Conservation (phyloP, 2,113 vertebrate species). For the Diphyllodes magnificus region DNA sequence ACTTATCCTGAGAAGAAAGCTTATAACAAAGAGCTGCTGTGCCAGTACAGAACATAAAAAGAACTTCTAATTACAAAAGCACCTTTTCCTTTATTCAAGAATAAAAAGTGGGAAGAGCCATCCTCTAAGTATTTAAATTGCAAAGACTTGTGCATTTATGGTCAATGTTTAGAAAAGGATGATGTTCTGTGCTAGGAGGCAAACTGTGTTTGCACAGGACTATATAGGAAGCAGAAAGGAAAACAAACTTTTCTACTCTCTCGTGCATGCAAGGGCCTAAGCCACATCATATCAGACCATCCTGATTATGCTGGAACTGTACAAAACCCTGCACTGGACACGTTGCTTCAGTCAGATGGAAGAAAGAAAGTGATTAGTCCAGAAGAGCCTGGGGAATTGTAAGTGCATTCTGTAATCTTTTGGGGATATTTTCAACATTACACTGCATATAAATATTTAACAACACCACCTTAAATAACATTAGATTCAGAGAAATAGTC, state of each 20-base stretch:
- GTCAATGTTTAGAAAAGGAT: not conserved
- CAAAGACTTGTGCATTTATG: not conserved
- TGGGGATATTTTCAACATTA: not conserved
- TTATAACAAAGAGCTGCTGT: not conserved
- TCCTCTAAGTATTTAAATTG: not conserved
- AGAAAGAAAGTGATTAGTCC: not conserved
- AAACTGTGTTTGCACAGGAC: not conserved
- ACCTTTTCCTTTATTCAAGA: not conserved
- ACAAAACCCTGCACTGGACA: not conserved
- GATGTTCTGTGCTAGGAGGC: not conserved
- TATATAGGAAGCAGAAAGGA: not conserved
- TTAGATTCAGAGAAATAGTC: not conserved
- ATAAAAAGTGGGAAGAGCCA: not conserved
- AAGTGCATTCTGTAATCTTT: not conserved
- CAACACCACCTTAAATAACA: conserved; percentile 3
- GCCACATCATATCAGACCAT: not conserved
- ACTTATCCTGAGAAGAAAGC: not conserved
- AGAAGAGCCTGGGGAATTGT: not conserved
- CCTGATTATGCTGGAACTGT: not conserved
- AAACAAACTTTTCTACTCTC: not conserved
- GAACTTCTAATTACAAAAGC: not conserved
- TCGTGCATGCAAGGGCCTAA: not conserved
- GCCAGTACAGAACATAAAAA: not conserved
- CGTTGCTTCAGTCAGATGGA: not conserved
- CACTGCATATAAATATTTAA: conserved; percentile 36